phyloP scores from a whole-genome alignment of 35 echinoderm and acorn worm genomes.

The Anneissia japonica region DNA sequence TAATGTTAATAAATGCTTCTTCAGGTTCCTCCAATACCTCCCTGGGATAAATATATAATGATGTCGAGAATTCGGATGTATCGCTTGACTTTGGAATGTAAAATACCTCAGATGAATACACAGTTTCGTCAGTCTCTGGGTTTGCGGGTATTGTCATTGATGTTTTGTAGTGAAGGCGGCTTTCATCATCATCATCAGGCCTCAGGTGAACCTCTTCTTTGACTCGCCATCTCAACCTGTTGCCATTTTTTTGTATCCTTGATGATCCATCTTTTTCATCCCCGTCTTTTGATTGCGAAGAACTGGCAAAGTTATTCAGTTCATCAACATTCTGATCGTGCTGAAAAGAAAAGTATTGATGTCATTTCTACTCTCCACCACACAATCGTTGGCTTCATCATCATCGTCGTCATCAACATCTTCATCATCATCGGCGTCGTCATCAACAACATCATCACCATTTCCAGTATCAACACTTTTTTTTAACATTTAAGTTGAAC shows the following conservation, averaged over 20 bases:
- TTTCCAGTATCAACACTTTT: too few relatives aligned
- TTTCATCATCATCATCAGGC: background rate
- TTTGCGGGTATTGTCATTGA: background rate
- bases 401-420: too few relatives aligned
- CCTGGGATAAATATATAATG: background rate
- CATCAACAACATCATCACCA: too few relatives aligned
- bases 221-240: background rate
- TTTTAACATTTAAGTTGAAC: too few relatives aligned
- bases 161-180: background rate
- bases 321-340: background rate
- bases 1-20: background rate
- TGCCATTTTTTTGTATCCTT: background rate
- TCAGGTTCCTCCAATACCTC: background rate
- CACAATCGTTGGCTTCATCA: too few relatives aligned
- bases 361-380: too few relatives aligned
- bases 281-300: background rate
- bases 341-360: too few relatives aligned
- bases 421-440: too few relatives aligned
- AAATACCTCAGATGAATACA: background rate
- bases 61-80: background rate
- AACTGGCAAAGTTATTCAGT: background rate
- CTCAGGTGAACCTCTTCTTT: background rate
- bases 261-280: background rate
- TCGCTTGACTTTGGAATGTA: background rate
- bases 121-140: background rate